Percentiles rank a stretch among this genome's conserved stretches.
Conservation (phyloP, 2,888 invertebrate species). For the Mystacides longicornis region DNA sequence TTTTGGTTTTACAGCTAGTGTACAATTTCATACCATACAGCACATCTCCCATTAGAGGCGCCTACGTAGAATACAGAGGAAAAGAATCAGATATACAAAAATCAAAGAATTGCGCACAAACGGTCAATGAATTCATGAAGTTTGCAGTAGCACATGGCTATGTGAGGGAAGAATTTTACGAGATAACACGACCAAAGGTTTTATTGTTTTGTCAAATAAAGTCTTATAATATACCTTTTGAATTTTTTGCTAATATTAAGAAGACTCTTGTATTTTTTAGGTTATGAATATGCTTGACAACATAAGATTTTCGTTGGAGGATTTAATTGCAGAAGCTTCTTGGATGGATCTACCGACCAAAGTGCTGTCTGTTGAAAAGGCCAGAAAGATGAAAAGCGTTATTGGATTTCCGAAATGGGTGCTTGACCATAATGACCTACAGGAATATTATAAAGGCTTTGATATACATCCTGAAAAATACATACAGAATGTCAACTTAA, state of each 20-base stretch:
- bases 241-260: too few species aligned
- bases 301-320: conserved; percentile 61
- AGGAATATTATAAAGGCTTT: conserved; percentile 61
- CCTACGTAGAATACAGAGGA: conserved; percentile 44
- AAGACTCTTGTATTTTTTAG: conserved; percentile 31
- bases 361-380: conserved; percentile 64
- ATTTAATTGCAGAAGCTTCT: conserved; percentile 53
- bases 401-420: conserved; percentile 77
- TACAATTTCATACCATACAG: conserved; percentile 62
- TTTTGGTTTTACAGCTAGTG: too few species aligned
- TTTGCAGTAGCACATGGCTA: conserved; percentile 66
- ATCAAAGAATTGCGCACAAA: conserved; percentile 61
- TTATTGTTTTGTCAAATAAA: too few species aligned
- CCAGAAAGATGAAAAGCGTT: conserved; percentile 62
- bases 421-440: conserved; percentile 54
- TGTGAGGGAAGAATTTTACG: conserved; percentile 53
- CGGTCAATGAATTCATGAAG: conserved; percentile 67
- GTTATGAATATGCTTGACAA: conserved; percentile 67
- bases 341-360: conserved; percentile 79
- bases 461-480: conserved; percentile 51
- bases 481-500: conserved; percentile 62
- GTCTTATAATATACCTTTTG: too few species aligned
- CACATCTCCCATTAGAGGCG: conserved; percentile 52
- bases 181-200: conserved; percentile 57
- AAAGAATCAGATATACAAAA: conserved; percentile 41